Evolutionary conservation across 2,888 invertebrate species (phyloP), one percentile per base, ranked within the genome.

Genomic region (Nysson spinosus): DNA sequence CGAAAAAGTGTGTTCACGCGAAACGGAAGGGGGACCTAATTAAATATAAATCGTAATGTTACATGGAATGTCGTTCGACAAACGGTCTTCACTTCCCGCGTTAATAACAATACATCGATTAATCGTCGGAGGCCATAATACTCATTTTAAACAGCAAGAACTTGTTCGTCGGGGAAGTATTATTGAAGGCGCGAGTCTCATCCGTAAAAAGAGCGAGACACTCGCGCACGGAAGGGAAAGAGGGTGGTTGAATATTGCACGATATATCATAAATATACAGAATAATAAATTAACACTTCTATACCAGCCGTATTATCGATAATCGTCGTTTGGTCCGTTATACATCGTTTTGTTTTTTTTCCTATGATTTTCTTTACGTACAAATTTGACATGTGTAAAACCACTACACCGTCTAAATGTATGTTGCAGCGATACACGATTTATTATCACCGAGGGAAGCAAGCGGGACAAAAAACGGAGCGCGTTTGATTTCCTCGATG

Each of bases 341-440:
- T 34, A 19, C 34, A 47, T 14, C 6, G 4, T 24, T 24, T 6
- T 24, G 24, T 24, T 24, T 24, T 24, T 24, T 24, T 24, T 24
- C n/a, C n/a, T n/a, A n/a, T n/a, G n/a, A n/a, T n/a, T 24, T 24
- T 24, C 58, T 55, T 68, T 73, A 68, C 66, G 61, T 77, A 79
- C 69, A 78, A 75, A 72, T 72, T 64, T 69, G 57, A 66, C 55
- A 47, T 44, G 57, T 70, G 67, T 67, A 75, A 75, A 75, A 69
- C 52, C 61, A 58, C 49, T 60, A 44, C 16, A 9, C 43, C 4
- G 20, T 26, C 35, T 34, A 65, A 12, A n/a, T 26, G 28, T 2
- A 40, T 20, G n/a, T 43, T 42, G 14, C 7, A 40, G 24, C 42
- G 28, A 47, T 24, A n/a, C 32, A n/a, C 40, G 4, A 22, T 20